Evolutionary conservation across 1,140 invertebrate genomes (phyloP).

Genomic region (Amyelois transitella): DNA sequence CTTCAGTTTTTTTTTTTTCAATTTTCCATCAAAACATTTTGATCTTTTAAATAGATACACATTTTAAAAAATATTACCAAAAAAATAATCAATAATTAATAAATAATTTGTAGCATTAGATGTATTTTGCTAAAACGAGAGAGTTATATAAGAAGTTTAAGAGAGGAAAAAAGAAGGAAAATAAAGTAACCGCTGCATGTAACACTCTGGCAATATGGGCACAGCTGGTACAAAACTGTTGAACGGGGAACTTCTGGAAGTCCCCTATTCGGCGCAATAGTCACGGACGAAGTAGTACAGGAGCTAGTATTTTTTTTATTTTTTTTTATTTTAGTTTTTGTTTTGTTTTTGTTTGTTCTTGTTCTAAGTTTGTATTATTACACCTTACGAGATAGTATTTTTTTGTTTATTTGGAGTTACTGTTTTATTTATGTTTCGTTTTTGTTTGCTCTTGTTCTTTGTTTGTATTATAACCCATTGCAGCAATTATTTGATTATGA

Average conservation of each 20-base stretch:
- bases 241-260: background rate
- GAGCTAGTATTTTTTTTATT: background rate
- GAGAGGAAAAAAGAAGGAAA: background rate
- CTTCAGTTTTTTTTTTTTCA: too few relatives aligned
- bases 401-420: too few relatives aligned
- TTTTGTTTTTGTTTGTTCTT: too few relatives aligned
- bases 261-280: background rate
- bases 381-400: too few relatives aligned
- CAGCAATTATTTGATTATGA: too few relatives aligned
- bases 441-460: too few relatives aligned
- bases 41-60: too few relatives aligned
- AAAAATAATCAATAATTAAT: background rate
- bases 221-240: background rate
- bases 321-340: too few relatives aligned
- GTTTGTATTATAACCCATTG: too few relatives aligned
- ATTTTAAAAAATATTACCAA: background rate
- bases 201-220: background rate
- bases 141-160: background rate
- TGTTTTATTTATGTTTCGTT: too few relatives aligned
- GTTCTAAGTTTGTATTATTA: too few relatives aligned
- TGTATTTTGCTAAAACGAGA: background rate
- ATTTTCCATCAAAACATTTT: too few relatives aligned
- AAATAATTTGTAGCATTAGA: background rate
- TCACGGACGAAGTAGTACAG: background rate
- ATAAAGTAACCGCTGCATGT: background rate